phyloP scores from a whole-genome alignment of 2,113 vertebrate genomes.

The Smithornis capensis region DNA sequence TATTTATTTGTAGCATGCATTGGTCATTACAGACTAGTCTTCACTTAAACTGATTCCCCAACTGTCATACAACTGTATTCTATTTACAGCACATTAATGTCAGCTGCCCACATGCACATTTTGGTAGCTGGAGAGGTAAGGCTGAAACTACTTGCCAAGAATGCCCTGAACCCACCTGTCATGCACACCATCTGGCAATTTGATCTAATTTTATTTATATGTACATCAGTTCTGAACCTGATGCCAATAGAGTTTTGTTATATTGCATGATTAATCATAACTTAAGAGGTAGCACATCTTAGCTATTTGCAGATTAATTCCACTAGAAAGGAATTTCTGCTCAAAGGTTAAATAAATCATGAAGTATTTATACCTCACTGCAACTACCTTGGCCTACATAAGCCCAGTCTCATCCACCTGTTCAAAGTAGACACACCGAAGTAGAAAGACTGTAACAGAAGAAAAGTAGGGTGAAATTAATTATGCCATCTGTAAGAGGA shows the following conservation, averaged over 20 bases:
- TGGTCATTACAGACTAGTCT: not conserved
- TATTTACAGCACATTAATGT: not conserved
- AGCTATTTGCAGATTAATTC: constrained; percentile 38
- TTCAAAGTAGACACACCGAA: not conserved
- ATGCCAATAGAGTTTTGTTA: not conserved
- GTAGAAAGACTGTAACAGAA: not conserved
- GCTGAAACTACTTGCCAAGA: not conserved
- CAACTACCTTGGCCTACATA: not conserved
- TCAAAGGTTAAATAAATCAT: constrained; percentile 52
- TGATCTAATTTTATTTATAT: not conserved
- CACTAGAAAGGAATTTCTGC: constrained; percentile 6
- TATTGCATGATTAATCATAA: constrained; percentile 23
- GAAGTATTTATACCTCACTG: not conserved
- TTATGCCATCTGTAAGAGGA: not conserved
- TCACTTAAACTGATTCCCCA: not conserved
- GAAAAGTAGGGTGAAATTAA: not conserved
- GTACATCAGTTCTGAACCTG: not conserved
- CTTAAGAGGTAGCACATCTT: not conserved
- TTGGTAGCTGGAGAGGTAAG: not conserved
- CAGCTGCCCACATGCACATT: not conserved
- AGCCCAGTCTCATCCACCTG: not conserved
- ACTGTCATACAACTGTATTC: not conserved
- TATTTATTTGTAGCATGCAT: not conserved
- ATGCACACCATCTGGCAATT: not conserved
- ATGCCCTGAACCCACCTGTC: not conserved